phyloP scores from a whole-genome alignment of 2,888 invertebrate genomes.

The Hoplodrina ambigua region DNA sequence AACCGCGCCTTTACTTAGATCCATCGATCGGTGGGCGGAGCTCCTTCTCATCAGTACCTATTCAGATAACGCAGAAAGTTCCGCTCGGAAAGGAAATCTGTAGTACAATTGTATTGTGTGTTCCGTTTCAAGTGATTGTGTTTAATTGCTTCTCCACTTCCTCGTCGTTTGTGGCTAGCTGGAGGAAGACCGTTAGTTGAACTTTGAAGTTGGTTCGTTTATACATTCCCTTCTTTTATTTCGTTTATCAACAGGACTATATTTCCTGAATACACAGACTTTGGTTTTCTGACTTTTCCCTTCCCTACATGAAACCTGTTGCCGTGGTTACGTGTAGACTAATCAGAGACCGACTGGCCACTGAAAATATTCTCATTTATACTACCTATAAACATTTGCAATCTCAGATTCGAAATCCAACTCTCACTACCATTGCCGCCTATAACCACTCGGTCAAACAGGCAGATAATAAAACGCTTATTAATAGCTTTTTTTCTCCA shows the following conservation, averaged over 20 bases:
- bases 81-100: slow-evolving; percentile 68
- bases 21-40: slow-evolving; percentile 46
- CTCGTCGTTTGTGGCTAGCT: slow-evolving; percentile 37
- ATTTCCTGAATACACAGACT: background rate
- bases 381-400: background rate
- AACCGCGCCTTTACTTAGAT: slow-evolving; percentile 20
- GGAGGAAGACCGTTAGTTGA: slow-evolving; percentile 25
- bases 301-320: background rate
- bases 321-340: background rate
- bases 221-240: slow-evolving; percentile 1
- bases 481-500: slow-evolving; percentile 11
- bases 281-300: background rate
- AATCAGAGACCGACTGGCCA: no score
- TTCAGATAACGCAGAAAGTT: slow-evolving; percentile 67
- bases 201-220: slow-evolving; percentile 11
- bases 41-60: slow-evolving; percentile 61
- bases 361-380: background rate
- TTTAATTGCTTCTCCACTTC: slow-evolving; percentile 61
- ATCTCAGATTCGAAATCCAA: background rate
- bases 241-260: background rate
- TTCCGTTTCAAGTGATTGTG: slow-evolving; percentile 55
- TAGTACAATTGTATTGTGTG: slow-evolving; percentile 60
- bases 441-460: background rate
- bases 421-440: background rate
- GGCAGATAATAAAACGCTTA: slow-evolving; percentile 8